Conservation (phyloP, 2,797 vertebrate genomes). For the Prunella strophiata region DNA sequence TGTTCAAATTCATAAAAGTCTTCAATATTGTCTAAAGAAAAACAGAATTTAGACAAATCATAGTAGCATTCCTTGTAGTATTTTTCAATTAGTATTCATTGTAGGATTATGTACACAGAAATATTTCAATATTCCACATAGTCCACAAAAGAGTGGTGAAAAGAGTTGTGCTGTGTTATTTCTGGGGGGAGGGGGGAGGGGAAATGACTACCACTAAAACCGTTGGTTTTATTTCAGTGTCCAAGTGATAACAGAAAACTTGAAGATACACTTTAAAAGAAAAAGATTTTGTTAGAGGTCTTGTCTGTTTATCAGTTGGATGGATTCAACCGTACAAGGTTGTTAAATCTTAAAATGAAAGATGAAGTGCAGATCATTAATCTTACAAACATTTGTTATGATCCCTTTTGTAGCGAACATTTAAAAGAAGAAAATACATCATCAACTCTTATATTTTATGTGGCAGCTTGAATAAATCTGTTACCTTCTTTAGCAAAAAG, state of each 20-base stretch:
- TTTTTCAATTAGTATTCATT: neutral
- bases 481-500: neutral
- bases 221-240: neutral
- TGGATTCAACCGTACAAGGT: neutral
- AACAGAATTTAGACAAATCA: neutral
- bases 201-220: neutral
- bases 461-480: neutral
- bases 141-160: too few relatives aligned
- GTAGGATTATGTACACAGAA: neutral
- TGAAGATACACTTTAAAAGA: neutral
- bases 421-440: neutral
- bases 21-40: neutral
- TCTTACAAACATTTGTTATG: neutral
- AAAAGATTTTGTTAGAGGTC: neutral
- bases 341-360: neutral
- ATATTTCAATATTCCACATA: neutral
- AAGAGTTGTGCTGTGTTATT: neutral
- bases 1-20: neutral
- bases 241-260: neutral
- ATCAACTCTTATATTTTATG: neutral
- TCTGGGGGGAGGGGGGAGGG: rapidly evolving
- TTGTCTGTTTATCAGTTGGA: neutral
- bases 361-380: neutral
- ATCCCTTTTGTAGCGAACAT: neutral
- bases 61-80: neutral